Conservation (phyloP, 1,140 invertebrate genomes). For the Ruditapes philippinarum region DNA sequence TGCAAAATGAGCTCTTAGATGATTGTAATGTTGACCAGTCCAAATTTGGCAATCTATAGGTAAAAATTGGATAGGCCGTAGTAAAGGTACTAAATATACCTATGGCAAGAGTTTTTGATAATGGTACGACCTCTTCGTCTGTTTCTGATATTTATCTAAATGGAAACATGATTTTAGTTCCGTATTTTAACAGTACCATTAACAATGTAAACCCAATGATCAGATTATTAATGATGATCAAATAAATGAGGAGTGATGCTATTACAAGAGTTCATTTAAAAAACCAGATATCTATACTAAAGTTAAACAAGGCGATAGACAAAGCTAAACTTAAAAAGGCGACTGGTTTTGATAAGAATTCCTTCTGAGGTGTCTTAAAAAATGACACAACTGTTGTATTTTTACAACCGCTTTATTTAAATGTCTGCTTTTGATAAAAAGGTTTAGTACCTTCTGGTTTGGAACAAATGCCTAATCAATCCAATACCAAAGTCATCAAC, state of each 20-base stretch:
- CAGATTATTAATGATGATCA: background rate
- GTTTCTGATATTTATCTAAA: background rate
- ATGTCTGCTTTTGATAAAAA: constrained; percentile 27
- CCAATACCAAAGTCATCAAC: constrained; percentile 52
- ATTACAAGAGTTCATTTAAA: background rate
- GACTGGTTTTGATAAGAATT: background rate
- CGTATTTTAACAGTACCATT: background rate
- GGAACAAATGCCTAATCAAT: constrained; percentile 47
- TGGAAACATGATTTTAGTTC: background rate
- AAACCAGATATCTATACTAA: background rate
- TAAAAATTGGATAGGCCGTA: background rate
- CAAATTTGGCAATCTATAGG: constrained; percentile 22
- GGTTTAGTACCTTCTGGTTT: constrained; percentile 33
- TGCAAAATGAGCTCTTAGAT: background rate
- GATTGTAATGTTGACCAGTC: background rate
- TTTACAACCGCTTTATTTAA: constrained; percentile 32
- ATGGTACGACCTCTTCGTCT: background rate
- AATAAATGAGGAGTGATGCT: background rate
- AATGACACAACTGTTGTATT: constrained; percentile 26
- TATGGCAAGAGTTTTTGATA: background rate
- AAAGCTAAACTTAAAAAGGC: constrained; percentile 18
- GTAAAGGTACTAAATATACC: background rate
- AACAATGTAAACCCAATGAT: background rate
- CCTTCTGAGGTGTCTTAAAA: constrained; percentile 15
- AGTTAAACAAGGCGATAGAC: constrained; percentile 20